Percentiles rank a stretch among this genome's conserved stretches.
These are phyloP conservation scores for Spheniscus mendiculus DNA, from an alignment of 2,113 vertebrate species.

Conservation along the genomic window DNA sequence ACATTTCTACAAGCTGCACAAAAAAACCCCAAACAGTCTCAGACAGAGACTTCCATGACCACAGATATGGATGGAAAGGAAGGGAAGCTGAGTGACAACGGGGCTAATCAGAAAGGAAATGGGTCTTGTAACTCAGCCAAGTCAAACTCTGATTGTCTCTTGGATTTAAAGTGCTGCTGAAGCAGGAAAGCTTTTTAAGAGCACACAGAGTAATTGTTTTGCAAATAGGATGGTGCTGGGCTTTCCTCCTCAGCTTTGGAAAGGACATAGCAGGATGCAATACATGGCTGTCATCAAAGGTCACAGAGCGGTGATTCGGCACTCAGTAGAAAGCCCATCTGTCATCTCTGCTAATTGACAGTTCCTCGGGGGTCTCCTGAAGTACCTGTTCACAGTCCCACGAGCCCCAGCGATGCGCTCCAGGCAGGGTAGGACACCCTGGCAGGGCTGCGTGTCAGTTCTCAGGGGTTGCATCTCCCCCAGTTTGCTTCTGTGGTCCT, in stretches of 20 bases:
- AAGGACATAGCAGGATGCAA: neutral
- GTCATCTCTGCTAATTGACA: neutral
- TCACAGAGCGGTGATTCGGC: neutral
- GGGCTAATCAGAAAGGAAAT: conserved; percentile 56
- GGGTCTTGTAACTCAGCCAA: conserved; percentile 50
- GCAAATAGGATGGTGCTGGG: neutral
- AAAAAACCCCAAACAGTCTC: neutral
- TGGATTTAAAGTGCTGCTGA: conserved; percentile 39
- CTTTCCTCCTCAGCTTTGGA: neutral
- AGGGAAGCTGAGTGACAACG: neutral
- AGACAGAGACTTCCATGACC: neutral
- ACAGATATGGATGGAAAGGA: conserved; percentile 6
- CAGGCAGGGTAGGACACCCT: neutral
- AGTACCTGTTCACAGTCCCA: neutral
- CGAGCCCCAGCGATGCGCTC: rapidly evolving
- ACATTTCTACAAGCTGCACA: neutral
- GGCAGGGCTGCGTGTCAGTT: rapidly evolving
- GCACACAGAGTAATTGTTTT: neutral
- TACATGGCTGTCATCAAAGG: neutral
- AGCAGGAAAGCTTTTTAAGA: conserved; percentile 23
- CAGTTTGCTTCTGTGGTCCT: neutral
- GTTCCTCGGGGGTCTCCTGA: neutral
- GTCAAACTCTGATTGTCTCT: conserved; percentile 32
- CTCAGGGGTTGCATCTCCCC: neutral
- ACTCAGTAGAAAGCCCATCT: neutral